Percentiles rank a stretch among this genome's conserved stretches.
Evolutionary conservation across 2,888 invertebrate genomes (phyloP).

Genomic region (Lepidonotus clava): DNA sequence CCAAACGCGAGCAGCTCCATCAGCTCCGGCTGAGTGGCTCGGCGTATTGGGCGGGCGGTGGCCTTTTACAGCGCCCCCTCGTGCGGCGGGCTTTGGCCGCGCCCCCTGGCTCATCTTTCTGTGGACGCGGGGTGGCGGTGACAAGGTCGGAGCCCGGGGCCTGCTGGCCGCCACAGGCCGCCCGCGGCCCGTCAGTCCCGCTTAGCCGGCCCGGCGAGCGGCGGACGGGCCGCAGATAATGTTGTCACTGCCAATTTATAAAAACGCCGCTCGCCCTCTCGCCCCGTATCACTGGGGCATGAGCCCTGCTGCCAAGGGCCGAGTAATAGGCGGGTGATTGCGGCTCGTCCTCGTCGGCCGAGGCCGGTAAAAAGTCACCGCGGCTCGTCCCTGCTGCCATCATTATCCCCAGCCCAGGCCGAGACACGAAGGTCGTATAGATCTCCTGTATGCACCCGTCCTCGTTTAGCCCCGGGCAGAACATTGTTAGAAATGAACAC

Average conservation of each 20-base stretch:
- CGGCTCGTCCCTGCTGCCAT: constrained; percentile 12
- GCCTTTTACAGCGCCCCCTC: background rate
- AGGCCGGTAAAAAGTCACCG: background rate
- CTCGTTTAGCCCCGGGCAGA: constrained; percentile 2
- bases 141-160: background rate
- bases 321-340: background rate
- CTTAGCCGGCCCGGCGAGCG: background rate
- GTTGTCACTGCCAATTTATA: constrained; percentile 36
- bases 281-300: background rate
- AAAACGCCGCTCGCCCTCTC: background rate
- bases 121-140: background rate
- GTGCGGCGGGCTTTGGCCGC: background rate
- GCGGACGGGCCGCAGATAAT: constrained; percentile 30
- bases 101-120: background rate
- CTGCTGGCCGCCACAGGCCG: background rate
- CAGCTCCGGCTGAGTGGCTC: background rate
- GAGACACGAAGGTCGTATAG: constrained; percentile 17
- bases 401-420: background rate
- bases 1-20: background rate
- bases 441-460: background rate
- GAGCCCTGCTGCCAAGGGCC: background rate
- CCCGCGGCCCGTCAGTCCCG: background rate
- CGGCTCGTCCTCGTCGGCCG: background rate
- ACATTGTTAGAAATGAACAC: too few relatives aligned
- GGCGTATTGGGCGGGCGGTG: background rate